Percentiles rank a stretch among this genome's conserved stretches.
These are phyloP conservation scores for Sylvilagus bachmani DNA, from an alignment of 2,113 vertebrate species.

Conservation along the genomic window DNA sequence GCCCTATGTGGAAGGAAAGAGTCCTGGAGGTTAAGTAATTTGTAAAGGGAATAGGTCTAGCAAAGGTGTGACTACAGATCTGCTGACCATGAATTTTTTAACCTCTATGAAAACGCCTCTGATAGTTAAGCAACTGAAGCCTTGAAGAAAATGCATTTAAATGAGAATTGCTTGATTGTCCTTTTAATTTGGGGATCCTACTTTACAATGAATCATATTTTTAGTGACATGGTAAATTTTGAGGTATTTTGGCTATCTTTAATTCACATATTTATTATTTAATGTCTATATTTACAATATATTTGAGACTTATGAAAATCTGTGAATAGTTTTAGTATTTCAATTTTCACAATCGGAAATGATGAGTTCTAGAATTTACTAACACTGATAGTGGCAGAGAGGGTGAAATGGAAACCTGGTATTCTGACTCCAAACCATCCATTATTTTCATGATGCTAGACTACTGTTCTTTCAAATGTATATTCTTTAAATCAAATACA, in stretches of 20 bases:
- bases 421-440: background rate
- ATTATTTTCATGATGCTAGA: background rate
- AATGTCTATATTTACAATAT: background rate
- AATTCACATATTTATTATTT: background rate
- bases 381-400: background rate
- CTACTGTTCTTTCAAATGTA: background rate
- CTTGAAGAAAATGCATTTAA: background rate
- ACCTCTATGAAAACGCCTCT: background rate
- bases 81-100: background rate
- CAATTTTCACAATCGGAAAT: background rate
- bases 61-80: background rate
- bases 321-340: background rate
- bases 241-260: background rate
- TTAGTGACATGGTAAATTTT: conserved; percentile 9
- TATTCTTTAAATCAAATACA: background rate
- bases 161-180: background rate
- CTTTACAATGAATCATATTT: conserved; percentile 33
- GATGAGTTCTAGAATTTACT: background rate
- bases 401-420: background rate
- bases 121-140: background rate
- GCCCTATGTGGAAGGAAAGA: background rate
- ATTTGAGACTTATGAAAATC: background rate
- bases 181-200: background rate
- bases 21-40: background rate
- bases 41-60: background rate